Evolutionary conservation across 2,888 invertebrate genomes (phyloP), one percentile per base, ranked within the genome.

Genomic region (Eupithecia subfuscata): DNA sequence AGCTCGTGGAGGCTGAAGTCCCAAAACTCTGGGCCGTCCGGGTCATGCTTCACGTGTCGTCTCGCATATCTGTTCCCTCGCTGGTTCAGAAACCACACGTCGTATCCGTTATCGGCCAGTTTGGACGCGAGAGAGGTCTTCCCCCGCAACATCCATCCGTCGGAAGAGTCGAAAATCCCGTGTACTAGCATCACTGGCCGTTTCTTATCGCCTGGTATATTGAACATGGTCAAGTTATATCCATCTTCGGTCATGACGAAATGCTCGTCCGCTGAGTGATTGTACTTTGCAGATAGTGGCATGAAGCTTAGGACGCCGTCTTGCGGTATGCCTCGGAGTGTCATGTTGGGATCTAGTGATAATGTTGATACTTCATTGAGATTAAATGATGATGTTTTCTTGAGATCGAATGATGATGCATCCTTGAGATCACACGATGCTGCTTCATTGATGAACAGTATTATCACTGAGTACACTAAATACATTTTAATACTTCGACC

Each of bases 1-100:
- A 96, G 96, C 85, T 97, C 96, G 85, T 97, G 96, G 91, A 95
- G 56, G 67, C 80, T 78, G 78, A 52, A 84, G 43, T 83, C 70
- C 96, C 96, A 96, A 83, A 94, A 96, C 63, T 90, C 5, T 22
- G 11, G 0, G 1, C 22, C 12, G 1, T 83, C 78, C 2, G 81
- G 82, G n/a, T 82, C 64, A 81, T n/a, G 91, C 81, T 74, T 90
- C 73, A 89, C 81, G 82, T 97, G 97, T n/a, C 87, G 89, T 48
- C 94, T 90, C 7, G 95, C 94, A 84, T 96, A 96, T 74, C 89
- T 83, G 70, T 86, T 88, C 2, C 91, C 91, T n/a, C 91, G 82
- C 45, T 83, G 82, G 78, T 89, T 91, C 8, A 87, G 84, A 0
- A 87, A 82, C 91, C 91, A 84, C 3, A 83, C 80, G 56, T 85